Evolutionary conservation across 2,113 vertebrate species (phyloP), one percentile per base, ranked within the genome.

Genomic region (Gasterosteus nipponicus): DNA sequence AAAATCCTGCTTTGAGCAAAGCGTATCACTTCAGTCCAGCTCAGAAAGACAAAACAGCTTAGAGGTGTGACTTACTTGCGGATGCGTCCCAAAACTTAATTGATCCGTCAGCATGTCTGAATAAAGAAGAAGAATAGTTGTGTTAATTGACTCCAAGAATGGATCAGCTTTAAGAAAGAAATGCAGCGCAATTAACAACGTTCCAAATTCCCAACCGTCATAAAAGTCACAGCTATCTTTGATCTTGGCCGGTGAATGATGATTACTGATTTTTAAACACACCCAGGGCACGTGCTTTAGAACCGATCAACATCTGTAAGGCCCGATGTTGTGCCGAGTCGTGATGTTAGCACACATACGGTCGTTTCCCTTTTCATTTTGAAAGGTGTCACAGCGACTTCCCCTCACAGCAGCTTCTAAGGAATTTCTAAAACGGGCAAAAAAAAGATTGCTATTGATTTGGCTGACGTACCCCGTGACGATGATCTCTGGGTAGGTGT

Each of bases 401-500:
- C 16, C 12, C 18, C 8, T 29, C 35, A 9, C 10, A 35, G 6
- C 18, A 49, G 51, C 5, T 22, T 15, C 22, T 26, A 26, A 26
- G 22, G 22, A 26, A 26, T 26, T 26, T 26, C 22, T 26, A 26
- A 26, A 26, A 26, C 22, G 22, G 22, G 22, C 22, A 5, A 35
- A 3, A 35, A 35, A 35, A 35, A 35, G 5, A 35, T 35, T 35
- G 33, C 33, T 5, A 35, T 35, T 35, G 33, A 35, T 35, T 35
- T 35, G 33, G 33, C 33, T 35, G 33, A 35, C 96, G 95, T 92
- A 99, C 98, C 98, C 98, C 75, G 98, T 99, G 87, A 99, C 94
- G 86, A 99, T 97, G 86, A 99, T 97, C 92, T 99, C 98, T 41
- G 98, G 96, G 88, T 96, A 98, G 35, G 97, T 96, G 80, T 97